Percentiles rank a stretch among this genome's conserved stretches.
Evolutionary conservation across 2,888 invertebrate species (phyloP).

Genomic region (Synergus gifuensis): DNA sequence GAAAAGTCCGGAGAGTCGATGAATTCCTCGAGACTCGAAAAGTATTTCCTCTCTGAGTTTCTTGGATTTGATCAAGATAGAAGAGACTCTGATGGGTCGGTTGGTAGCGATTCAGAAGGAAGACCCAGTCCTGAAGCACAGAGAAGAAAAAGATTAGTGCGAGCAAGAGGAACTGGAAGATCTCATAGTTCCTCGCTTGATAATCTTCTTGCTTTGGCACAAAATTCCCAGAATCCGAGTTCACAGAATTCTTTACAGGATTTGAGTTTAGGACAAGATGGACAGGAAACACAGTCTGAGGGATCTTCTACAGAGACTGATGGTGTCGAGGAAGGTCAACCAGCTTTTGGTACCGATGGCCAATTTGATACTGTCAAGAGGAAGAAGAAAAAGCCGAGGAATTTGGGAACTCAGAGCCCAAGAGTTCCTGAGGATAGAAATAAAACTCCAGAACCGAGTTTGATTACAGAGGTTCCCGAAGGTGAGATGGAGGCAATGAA

Average conservation of each 20-base stretch:
- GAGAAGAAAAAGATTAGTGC: slow-evolving; percentile 87
- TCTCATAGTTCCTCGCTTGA: slow-evolving; percentile 91
- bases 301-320: slow-evolving; percentile 87
- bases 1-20: slow-evolving; percentile 82
- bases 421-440: slow-evolving; percentile 81
- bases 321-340: slow-evolving; percentile 81
- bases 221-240: slow-evolving; percentile 71
- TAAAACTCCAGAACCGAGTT: slow-evolving; percentile 83
- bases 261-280: slow-evolving; percentile 68
- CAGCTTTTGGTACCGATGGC: slow-evolving; percentile 84
- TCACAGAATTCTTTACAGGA: slow-evolving; percentile 75
- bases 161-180: slow-evolving; percentile 89
- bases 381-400: slow-evolving; percentile 86
- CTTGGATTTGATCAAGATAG: slow-evolving; percentile 89
- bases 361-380: slow-evolving; percentile 91
- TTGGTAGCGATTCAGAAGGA: slow-evolving; percentile 94
- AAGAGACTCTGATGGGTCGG: slow-evolving; percentile 90
- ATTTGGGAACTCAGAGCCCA: slow-evolving; percentile 74
- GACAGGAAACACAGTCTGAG: slow-evolving; percentile 77
- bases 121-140: slow-evolving; percentile 91
- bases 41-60: slow-evolving; percentile 92
- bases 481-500: slow-evolving; percentile 78
- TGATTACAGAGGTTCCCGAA: slow-evolving; percentile 80
- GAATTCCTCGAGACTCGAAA: slow-evolving; percentile 89
- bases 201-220: slow-evolving; percentile 82